These are phyloP conservation scores for Polyommatus iphigenia DNA, from an alignment of 2,888 invertebrate genomes.

Conservation along the genomic window DNA sequence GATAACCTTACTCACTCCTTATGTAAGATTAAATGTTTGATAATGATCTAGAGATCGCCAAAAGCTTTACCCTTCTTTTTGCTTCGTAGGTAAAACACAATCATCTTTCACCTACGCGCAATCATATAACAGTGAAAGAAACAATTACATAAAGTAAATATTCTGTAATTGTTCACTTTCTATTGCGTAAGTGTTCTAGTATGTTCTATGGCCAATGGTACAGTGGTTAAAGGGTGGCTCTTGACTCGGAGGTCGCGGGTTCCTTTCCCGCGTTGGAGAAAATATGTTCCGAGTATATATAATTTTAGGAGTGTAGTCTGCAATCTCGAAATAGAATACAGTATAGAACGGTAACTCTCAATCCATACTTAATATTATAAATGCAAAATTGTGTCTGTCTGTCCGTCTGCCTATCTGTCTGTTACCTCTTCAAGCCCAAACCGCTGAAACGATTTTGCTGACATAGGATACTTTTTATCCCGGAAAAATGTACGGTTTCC, in stretches of 20 bases:
- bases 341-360: no score
- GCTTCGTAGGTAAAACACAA: neutral
- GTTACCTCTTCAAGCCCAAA: no score
- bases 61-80: neutral
- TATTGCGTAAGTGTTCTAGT: constrained; percentile 9
- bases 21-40: no score
- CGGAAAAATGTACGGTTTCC: no score
- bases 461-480: no score
- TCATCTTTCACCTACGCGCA: constrained; percentile 10
- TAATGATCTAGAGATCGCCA: neutral
- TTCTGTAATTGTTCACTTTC: neutral
- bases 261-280: neutral
- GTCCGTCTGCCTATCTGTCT: no score
- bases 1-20: no score
- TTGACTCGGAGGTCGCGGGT: neutral
- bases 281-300: neutral
- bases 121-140: neutral
- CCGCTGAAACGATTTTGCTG: no score
- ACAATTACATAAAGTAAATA: constrained; percentile 15
- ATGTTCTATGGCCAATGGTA: neutral
- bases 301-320: no score
- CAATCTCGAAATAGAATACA: no score
- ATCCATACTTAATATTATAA: no score
- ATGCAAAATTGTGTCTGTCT: no score
- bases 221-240: neutral